A percentile compares a stretch with the other conserved stretches of the same genome.
Evolutionary conservation across 2,113 vertebrate genomes (phyloP).

Genomic region (Numenius arquata): DNA sequence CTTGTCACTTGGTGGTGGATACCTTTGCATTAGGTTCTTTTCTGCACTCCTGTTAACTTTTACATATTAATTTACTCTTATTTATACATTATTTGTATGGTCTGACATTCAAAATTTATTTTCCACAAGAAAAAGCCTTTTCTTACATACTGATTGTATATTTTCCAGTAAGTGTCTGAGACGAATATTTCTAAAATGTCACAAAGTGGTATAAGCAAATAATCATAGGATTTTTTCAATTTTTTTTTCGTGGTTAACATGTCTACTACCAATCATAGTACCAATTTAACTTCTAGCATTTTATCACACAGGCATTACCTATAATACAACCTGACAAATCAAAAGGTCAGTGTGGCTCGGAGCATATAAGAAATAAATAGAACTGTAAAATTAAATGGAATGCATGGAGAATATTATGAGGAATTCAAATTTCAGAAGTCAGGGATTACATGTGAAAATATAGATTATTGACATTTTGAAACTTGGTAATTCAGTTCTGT

Average conservation of each 20-base stretch:
- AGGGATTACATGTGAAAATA: background rate
- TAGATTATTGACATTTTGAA: background rate
- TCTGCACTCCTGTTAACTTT: background rate
- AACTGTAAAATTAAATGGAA: background rate
- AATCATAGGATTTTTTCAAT: background rate
- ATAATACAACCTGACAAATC: slow-evolving; percentile 33
- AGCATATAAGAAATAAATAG: background rate
- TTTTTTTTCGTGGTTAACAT: background rate
- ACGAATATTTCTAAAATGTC: background rate
- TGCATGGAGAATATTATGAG: background rate
- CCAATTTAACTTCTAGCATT: slow-evolving; percentile 11
- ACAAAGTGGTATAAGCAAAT: background rate
- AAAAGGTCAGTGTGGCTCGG: slow-evolving; percentile 23
- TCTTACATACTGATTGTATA: background rate
- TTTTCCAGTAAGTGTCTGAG: background rate
- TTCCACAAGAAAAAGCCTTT: background rate
- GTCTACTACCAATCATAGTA: background rate
- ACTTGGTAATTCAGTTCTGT: background rate
- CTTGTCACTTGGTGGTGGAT: background rate
- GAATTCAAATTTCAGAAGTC: background rate
- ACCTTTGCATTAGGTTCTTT: background rate
- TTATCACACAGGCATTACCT: background rate
- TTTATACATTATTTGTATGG: background rate
- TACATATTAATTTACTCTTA: background rate
- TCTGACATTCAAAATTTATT: background rate